Evolutionary conservation across 2,797 vertebrate genomes (phyloP), one percentile per base, ranked within the genome.

Genomic region (Lepus townsendii): DNA sequence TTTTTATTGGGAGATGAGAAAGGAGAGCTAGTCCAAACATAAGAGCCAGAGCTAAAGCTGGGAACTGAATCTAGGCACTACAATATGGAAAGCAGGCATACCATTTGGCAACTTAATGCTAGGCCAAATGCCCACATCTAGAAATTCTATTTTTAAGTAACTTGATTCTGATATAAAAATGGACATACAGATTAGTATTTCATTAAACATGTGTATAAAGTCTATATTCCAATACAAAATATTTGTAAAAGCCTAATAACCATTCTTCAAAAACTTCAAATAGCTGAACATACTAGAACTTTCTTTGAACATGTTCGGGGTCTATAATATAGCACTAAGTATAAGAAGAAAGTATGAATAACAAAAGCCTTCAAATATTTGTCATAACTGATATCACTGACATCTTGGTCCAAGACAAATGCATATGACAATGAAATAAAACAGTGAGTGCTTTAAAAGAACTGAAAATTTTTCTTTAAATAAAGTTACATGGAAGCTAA

Each of bases 1-100:
- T 90, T 82, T 95, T 88, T 98, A 99, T 99, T 99, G 95, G 99
- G 99, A 98, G 98, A 98, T 89, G 98, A 97, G 96, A 98, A 99
- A 94, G 98, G 98, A 97, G 99, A 99, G 85, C 98, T 98, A 86
- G 97, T 99, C 97, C 98, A 99, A 60, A 98, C 97, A 97, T 98
- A 98, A 97, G 98, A 98, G 19, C 54, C 13, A 57, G 54, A 57
- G 14, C 54, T 57, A 20, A 16, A 57, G 19, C 54, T 57, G 54
- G 54, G 54, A 57, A 57, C 54, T 20, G 54, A 57, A 57, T 20
- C 54, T 20, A 57, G 54, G 14, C 54, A 57, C 54, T 57, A 16
- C 54, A 16, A 57, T 20, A 57, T 57, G 16, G 14, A 20, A 20
- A 57, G 54, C 54, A 57, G 19, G 54, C 54, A 57, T 57, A 16